Percentiles rank a stretch among this genome's conserved stretches.
Evolutionary conservation across 2,888 invertebrate species (phyloP).

Genomic region (Hyles lineata): DNA sequence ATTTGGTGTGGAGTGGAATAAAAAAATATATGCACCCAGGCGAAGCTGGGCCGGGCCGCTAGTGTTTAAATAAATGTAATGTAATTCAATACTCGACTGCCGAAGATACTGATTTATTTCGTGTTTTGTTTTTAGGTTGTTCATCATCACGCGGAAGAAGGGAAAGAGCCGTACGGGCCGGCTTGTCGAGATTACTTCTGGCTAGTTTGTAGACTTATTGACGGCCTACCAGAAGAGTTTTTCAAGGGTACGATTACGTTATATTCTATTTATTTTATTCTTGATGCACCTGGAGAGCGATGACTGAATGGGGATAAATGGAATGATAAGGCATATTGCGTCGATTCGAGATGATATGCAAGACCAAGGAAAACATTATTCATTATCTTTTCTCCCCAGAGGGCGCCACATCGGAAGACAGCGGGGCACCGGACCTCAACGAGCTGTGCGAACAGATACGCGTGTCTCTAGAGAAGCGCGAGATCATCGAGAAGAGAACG

Average conservation of each 20-base stretch:
- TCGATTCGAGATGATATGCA: too few species aligned
- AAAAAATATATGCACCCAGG: too few species aligned
- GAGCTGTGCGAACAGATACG: constrained; percentile 89
- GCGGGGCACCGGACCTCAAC: constrained; percentile 86
- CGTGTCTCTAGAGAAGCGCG: constrained; percentile 89
- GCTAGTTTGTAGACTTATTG: constrained; percentile 94
- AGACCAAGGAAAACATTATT: too few species aligned
- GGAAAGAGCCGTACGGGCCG: constrained; percentile 97
- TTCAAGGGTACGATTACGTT: constrained; percentile 84
- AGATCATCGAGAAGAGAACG: constrained; percentile 92
- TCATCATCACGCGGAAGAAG: constrained; percentile 88
- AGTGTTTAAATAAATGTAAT: too few species aligned
- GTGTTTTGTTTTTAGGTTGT: constrained; percentile 65
- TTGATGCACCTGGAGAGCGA: too few species aligned
- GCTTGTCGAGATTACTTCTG: constrained; percentile 98
- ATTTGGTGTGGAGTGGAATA: too few species aligned
- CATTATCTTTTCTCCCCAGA: constrained; percentile 50
- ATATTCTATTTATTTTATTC: background rate
- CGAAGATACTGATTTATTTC: background rate
- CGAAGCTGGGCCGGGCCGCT: too few species aligned
- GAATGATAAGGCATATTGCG: too few species aligned
- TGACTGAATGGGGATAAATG: too few species aligned
- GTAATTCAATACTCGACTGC: too few species aligned
- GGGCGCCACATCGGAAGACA: constrained; percentile 78
- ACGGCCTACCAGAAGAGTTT: constrained; percentile 92